A percentile compares a stretch with the other conserved stretches of the same genome.
Conservation (phyloP, 2,113 vertebrate species). For the Muntiacus reevesi region DNA sequence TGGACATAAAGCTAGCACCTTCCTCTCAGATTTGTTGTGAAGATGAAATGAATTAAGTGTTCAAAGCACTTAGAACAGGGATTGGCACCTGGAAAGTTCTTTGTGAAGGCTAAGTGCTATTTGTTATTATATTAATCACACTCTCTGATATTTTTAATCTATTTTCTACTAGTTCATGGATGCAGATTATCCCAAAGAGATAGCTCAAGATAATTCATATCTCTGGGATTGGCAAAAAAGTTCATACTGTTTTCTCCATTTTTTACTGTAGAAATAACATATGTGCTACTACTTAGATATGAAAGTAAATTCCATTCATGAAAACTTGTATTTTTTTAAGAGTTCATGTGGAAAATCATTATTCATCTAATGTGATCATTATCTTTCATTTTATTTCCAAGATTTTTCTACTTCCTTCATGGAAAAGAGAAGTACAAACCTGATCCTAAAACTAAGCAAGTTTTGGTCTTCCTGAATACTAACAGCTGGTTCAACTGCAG, state of each 20-base stretch:
- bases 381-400: constrained; percentile 74
- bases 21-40: background rate
- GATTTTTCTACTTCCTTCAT: constrained; percentile 84
- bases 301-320: background rate
- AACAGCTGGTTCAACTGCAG: constrained; percentile 87
- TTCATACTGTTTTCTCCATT: constrained; percentile 63
- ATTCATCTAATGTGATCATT: background rate
- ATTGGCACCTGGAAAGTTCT: background rate
- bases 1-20: background rate
- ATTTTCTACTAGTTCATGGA: constrained; percentile 61
- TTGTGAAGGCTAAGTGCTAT: background rate
- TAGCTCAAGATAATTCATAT: constrained; percentile 62
- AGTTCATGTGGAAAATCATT: background rate
- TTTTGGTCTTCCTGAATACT: constrained; percentile 78
- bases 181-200: constrained; percentile 72
- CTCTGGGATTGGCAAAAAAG: constrained; percentile 31
- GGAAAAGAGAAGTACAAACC: constrained; percentile 81
- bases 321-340: background rate
- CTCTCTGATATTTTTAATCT: background rate
- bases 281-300: background rate
- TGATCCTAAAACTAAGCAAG: constrained; percentile 79
- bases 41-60: background rate
- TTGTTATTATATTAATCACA: background rate
- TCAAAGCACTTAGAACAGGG: background rate
- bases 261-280: background rate